Percentiles rank a stretch among this genome's conserved stretches.
phyloP scores from a whole-genome alignment of 2,113 vertebrate genomes.

The Glareola pratincola region DNA sequence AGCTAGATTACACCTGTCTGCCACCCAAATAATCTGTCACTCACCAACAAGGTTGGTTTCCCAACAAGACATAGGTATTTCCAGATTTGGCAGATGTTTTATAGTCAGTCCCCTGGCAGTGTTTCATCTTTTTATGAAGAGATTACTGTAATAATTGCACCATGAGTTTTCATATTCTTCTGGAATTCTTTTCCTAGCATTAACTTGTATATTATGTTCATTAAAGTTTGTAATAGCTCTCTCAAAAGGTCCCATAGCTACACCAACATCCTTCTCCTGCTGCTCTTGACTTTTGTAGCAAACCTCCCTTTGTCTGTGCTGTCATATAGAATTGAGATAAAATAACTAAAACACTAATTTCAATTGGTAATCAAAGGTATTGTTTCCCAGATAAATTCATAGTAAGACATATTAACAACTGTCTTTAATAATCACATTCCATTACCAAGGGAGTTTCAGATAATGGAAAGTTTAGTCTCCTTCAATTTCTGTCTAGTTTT shows the following conservation, averaged over 20 bases:
- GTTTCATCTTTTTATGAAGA: neutral
- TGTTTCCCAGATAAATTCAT: constrained; percentile 36
- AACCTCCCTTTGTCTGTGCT: neutral
- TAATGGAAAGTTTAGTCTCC: constrained; percentile 69
- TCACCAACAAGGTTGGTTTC: neutral
- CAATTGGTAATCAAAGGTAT: constrained; percentile 42
- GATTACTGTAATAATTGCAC: neutral
- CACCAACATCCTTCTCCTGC: neutral
- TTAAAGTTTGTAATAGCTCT: neutral
- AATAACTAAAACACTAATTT: constrained; percentile 7
- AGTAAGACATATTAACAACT: constrained; percentile 51
- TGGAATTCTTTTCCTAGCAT: neutral
- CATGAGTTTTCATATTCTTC: neutral
- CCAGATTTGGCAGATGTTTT: neutral
- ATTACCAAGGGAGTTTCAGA: constrained; percentile 34
- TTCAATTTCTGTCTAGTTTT: constrained; percentile 65
- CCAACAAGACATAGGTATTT: neutral
- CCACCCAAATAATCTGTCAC: neutral
- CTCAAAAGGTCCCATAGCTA: neutral
- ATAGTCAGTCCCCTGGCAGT: neutral
- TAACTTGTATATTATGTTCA: neutral
- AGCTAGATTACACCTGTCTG: rapidly evolving
- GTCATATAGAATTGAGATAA: neutral
- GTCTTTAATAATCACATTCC: constrained; percentile 56
- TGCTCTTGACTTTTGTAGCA: neutral